phyloP scores from a whole-genome alignment of 1,140 invertebrate species.

The Lycorma delicatula region DNA sequence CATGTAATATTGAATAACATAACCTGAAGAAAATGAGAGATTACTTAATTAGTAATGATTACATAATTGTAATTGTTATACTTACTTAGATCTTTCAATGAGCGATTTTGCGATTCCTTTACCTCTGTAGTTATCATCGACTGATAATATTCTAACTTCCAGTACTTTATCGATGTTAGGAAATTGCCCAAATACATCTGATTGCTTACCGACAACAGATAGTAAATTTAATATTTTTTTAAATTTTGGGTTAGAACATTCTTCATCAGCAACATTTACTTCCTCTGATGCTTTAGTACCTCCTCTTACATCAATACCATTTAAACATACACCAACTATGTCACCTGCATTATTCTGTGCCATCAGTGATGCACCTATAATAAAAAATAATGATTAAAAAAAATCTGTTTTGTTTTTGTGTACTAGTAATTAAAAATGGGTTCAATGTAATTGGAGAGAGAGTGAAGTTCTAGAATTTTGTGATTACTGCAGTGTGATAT shows the following conservation, averaged over 20 bases:
- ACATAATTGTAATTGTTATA: too few species aligned
- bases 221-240: conserved; percentile 50
- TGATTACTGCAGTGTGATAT: too few species aligned
- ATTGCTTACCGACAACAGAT: conserved; percentile 45
- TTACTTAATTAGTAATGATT: too few species aligned
- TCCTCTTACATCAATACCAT: conserved; percentile 32
- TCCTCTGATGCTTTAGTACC: not conserved
- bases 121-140: conserved; percentile 52
- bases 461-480: not conserved
- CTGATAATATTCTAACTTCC: conserved; percentile 55
- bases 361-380: conserved; percentile 47
- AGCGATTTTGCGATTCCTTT: conserved; percentile 54
- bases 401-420: not conserved
- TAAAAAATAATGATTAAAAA: not conserved
- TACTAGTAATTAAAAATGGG: not conserved
- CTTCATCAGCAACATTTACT: conserved; percentile 11
- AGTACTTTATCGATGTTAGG: conserved; percentile 45
- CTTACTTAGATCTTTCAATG: conserved; percentile 53
- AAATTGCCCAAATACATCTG: conserved; percentile 46
- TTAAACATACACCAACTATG: conserved; percentile 49
- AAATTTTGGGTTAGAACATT: conserved; percentile 28
- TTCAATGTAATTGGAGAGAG: not conserved
- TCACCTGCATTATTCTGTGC: conserved; percentile 49
- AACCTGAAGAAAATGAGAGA: too few species aligned
- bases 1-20: too few species aligned